A percentile compares a stretch with the other conserved stretches of the same genome.
These are phyloP conservation scores for Actinemys pallida DNA, from an alignment of 2,113 vertebrate genomes.

Conservation along the genomic window DNA sequence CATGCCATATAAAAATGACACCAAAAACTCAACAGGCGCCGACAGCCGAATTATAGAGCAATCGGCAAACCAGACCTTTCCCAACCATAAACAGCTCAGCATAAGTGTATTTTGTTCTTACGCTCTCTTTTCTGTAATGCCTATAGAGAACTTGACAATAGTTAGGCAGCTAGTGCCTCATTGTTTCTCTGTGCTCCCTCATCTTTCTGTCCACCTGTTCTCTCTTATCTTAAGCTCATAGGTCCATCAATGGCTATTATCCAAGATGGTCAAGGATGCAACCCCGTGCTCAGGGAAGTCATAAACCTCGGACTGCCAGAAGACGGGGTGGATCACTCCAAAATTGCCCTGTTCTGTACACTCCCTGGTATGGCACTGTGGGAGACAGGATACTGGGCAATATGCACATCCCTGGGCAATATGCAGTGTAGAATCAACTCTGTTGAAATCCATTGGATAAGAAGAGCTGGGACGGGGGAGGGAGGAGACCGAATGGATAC, in stretches of 20 bases:
- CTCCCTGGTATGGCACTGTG: not conserved
- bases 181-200: not conserved
- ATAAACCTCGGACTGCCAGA: not conserved
- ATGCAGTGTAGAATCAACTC: not conserved
- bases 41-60: accelerated
- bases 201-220: not conserved
- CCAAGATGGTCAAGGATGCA: not conserved
- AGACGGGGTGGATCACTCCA: not conserved
- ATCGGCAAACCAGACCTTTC: not conserved
- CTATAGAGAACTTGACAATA: not conserved
- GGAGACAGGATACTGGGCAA: not conserved
- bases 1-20: not conserved
- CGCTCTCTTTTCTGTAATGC: not conserved
- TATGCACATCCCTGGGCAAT: not conserved
- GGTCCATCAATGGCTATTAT: not conserved
- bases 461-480: not conserved
- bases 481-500: not conserved
- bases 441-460: not conserved
- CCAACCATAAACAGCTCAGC: not conserved
- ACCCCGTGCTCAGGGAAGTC: not conserved
- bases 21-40: not conserved
- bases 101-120: not conserved
- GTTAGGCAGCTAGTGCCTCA: not conserved
- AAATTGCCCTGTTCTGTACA: not conserved
- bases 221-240: not conserved